Conservation (phyloP, 2,797 vertebrate genomes). For the Cercopithecus petaurista region DNA sequence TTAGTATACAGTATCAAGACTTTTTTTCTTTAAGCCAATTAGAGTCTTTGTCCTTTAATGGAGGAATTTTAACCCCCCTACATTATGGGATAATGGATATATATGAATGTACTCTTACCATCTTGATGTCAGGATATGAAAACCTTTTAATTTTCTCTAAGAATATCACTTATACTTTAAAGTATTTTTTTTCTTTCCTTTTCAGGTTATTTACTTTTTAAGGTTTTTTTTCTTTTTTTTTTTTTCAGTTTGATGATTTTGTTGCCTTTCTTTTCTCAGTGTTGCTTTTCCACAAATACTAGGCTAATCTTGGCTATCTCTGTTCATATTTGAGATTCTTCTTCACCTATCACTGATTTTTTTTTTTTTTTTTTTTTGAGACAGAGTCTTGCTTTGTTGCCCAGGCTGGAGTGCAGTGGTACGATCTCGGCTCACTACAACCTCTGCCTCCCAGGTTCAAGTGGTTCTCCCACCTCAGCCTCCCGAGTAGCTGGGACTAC, state of each 20-base stretch:
- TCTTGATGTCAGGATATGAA: background rate
- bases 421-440: too few species aligned
- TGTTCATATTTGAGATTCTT: background rate
- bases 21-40: background rate
- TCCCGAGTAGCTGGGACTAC: too few species aligned
- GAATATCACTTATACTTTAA: background rate
- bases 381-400: too few species aligned
- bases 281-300: background rate
- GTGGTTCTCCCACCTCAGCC: too few species aligned
- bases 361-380: background rate
- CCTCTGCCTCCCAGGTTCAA: too few species aligned
- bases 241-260: background rate
- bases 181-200: background rate
- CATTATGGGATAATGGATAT: background rate
- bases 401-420: too few species aligned
- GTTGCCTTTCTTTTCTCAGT: background rate
- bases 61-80: background rate
- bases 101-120: background rate
- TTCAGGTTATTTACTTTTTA: background rate
- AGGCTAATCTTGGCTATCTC: background rate
- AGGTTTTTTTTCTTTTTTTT: background rate
- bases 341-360: background rate
- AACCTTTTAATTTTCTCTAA: slow-evolving; percentile 20
- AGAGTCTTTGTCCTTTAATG: background rate
- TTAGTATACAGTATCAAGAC: background rate